phyloP scores from a whole-genome alignment of 2,113 vertebrate species.

The Capreolus pygargus region DNA sequence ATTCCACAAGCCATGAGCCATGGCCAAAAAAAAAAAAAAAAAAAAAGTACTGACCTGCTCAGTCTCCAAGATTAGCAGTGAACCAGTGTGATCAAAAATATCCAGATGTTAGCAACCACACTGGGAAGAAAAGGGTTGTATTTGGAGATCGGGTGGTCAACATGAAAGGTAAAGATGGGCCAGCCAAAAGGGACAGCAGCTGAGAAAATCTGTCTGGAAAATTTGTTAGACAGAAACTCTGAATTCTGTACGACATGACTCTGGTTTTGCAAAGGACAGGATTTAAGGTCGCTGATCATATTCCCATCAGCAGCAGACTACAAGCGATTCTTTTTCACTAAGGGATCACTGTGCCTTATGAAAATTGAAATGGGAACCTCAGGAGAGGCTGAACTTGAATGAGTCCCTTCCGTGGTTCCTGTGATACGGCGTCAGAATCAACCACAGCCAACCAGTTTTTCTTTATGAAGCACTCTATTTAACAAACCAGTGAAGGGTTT shows the following conservation, averaged over 20 bases:
- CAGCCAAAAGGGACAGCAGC: neutral
- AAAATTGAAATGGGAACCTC: neutral
- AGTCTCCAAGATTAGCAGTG: neutral
- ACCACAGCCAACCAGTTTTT: conserved; percentile 24
- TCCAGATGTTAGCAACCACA: neutral
- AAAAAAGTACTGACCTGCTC: neutral
- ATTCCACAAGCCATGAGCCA: neutral
- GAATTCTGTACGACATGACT: neutral
- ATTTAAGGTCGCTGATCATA: neutral
- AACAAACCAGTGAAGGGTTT: neutral
- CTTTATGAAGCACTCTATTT: neutral
- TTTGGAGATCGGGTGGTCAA: neutral
- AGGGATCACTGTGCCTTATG: neutral
- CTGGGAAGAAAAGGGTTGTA: neutral
- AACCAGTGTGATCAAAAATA: neutral
- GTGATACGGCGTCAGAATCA: neutral
- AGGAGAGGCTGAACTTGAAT: neutral
- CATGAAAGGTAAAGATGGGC: neutral
- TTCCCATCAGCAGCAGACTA: neutral
- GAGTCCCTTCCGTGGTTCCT: neutral
- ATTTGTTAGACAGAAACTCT: neutral
- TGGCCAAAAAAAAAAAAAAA: neutral
- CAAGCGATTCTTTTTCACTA: neutral
- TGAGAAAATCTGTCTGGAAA: neutral
- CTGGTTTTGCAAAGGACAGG: neutral